Percentiles rank a stretch among this genome's conserved stretches.
Evolutionary conservation across 2,797 vertebrate genomes (phyloP).

Genomic region (Tiaroga cobitis): DNA sequence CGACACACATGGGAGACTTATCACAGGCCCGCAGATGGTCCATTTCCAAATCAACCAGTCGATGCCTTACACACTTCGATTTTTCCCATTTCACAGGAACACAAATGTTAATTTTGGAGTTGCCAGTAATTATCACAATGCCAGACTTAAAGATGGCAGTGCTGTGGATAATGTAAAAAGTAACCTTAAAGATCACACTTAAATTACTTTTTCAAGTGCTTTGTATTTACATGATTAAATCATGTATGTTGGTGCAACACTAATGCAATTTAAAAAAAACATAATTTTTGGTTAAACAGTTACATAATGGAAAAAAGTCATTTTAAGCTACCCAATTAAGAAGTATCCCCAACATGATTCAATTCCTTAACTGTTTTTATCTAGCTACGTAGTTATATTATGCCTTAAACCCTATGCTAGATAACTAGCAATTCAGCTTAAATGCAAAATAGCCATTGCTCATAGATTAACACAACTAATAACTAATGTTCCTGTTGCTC

Average conservation of each 20-base stretch:
- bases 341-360: background rate
- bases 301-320: background rate
- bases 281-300: background rate
- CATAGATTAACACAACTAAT: background rate
- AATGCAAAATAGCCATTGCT: background rate
- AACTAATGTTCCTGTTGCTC: background rate
- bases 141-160: constrained; percentile 1
- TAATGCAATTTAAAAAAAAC: background rate
- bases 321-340: background rate
- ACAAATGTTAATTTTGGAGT: constrained; percentile 9
- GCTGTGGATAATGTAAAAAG: background rate
- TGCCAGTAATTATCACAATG: constrained; percentile 32
- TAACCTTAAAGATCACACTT: background rate
- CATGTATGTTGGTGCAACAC: background rate
- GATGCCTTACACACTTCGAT: constrained; percentile 30
- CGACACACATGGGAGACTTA: constrained; percentile 54
- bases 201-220: background rate
- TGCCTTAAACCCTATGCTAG: background rate
- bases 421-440: background rate
- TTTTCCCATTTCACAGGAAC: constrained; percentile 17
- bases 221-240: background rate
- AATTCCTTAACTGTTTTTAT: background rate
- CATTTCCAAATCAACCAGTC: constrained; percentile 43
- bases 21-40: constrained; percentile 39
- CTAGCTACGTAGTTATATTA: background rate